Percentiles rank a stretch among this genome's conserved stretches.
Evolutionary conservation across 2,888 invertebrate genomes (phyloP).

Genomic region (Torymus aiolomorphi): DNA sequence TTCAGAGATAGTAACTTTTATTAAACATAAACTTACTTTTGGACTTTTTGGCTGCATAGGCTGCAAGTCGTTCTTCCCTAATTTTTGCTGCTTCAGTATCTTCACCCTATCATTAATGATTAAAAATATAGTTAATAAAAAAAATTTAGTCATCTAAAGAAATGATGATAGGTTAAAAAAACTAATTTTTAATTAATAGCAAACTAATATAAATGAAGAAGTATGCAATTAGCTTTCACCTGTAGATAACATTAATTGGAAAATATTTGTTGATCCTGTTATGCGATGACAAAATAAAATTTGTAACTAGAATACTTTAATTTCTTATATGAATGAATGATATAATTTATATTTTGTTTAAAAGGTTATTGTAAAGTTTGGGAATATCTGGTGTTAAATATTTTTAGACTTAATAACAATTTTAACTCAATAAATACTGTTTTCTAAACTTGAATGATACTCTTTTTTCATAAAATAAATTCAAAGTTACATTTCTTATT

Average conservation of each 20-base stretch:
- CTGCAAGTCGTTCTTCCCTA: conserved; percentile 89
- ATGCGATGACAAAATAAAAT: conserved; percentile 37
- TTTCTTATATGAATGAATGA: conserved; percentile 27
- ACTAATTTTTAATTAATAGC: conserved; percentile 15
- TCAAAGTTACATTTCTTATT: no score
- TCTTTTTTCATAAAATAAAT: no score
- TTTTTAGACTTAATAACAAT: not conserved
- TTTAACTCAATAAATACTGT: not conserved
- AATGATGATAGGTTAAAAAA: not conserved
- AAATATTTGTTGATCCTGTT: conserved; percentile 35
- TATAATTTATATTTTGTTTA: conserved; percentile 22
- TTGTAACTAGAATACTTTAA: conserved; percentile 16
- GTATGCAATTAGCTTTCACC: conserved; percentile 25
- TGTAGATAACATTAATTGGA: conserved; percentile 14
- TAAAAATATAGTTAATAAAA: conserved; percentile 23
- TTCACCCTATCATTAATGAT: conserved; percentile 77
- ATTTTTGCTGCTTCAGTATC: conserved; percentile 85
- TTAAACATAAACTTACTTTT: conserved; percentile 80
- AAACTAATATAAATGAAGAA: conserved; percentile 32
- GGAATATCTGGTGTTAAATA: conserved; percentile 71
- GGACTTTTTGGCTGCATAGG: conserved; percentile 93
- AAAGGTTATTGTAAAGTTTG: conserved; percentile 57
- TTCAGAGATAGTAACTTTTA: conserved; percentile 24
- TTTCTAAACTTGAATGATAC: not conserved
- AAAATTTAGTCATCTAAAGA: not conserved